phyloP scores from a whole-genome alignment of 2,113 vertebrate genomes.

The Pristiophorus japonicus region DNA sequence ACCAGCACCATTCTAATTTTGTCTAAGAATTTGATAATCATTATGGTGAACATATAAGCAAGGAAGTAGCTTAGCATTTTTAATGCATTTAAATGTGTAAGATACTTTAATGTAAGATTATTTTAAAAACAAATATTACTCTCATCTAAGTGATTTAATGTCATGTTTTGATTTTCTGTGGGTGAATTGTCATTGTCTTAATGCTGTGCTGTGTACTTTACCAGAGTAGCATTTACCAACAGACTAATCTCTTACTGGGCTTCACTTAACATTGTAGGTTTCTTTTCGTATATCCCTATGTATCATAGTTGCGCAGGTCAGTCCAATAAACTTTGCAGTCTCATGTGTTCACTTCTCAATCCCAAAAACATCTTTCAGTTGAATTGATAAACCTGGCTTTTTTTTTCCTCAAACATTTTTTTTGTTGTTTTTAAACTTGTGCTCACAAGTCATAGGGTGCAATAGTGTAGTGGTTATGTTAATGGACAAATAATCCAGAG shows the following conservation, averaged over 20 bases:
- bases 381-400: background rate
- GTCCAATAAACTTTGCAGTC: conserved; percentile 35
- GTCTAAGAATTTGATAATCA: conserved; percentile 21
- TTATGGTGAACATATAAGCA: background rate
- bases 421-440: background rate
- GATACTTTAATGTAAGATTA: conserved; percentile 33
- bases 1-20: background rate
- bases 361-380: background rate
- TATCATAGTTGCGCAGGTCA: conserved; percentile 27
- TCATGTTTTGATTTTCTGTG: background rate
- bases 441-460: background rate
- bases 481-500: background rate
- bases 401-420: background rate
- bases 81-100: conserved; percentile 30
- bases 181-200: conserved; percentile 22
- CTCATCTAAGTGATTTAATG: conserved; percentile 31
- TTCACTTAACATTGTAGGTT: conserved; percentile 31
- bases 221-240: conserved; percentile 26
- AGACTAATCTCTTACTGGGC: conserved; percentile 12
- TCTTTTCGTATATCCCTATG: background rate
- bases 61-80: conserved; percentile 8
- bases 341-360: conserved; percentile 21
- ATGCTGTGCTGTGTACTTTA: conserved; percentile 12
- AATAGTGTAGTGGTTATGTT: background rate
- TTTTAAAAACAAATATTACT: conserved; percentile 31